Percentiles rank a stretch among this genome's conserved stretches.
These are phyloP conservation scores for Esox masquinongy DNA, from an alignment of 2,797 vertebrate genomes.

Conservation along the genomic window DNA sequence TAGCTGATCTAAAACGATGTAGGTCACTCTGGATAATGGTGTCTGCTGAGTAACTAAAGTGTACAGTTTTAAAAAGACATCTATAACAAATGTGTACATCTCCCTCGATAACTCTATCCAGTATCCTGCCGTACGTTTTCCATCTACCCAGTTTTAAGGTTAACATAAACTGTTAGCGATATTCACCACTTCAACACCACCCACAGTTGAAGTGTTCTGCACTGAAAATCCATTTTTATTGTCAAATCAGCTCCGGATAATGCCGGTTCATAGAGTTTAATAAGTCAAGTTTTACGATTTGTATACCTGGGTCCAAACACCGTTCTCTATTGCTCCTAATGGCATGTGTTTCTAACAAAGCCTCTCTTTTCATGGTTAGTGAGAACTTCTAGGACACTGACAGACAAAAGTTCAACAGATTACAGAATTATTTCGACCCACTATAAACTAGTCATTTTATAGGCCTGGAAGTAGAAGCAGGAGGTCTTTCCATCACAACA, in stretches of 20 bases:
- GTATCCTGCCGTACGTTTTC: conserved; percentile 57
- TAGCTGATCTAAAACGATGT: no score
- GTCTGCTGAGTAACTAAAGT: no score
- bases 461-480: conserved; percentile 33
- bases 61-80: no score
- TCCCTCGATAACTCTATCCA: not conserved
- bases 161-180: conserved; percentile 57
- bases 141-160: conserved; percentile 54
- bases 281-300: conserved; percentile 64
- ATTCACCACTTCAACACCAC: conserved; percentile 30
- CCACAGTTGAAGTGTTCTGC: conserved; percentile 22
- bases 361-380: conserved; percentile 45
- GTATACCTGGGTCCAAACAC: conserved; percentile 35
- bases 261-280: conserved; percentile 60
- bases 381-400: conserved; percentile 7
- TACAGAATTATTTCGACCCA: conserved; percentile 31
- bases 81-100: not conserved
- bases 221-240: conserved; percentile 50
- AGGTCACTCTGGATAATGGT: no score
- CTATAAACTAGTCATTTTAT: conserved; percentile 40
- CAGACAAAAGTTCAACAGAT: conserved; percentile 26
- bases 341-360: conserved; percentile 55
- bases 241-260: conserved; percentile 54
- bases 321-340: conserved; percentile 34
- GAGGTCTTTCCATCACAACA: conserved; percentile 31